Base-by-base conservation (phyloP, 1,140 invertebrate genomes). In the Bombus sibiricus region DNA sequence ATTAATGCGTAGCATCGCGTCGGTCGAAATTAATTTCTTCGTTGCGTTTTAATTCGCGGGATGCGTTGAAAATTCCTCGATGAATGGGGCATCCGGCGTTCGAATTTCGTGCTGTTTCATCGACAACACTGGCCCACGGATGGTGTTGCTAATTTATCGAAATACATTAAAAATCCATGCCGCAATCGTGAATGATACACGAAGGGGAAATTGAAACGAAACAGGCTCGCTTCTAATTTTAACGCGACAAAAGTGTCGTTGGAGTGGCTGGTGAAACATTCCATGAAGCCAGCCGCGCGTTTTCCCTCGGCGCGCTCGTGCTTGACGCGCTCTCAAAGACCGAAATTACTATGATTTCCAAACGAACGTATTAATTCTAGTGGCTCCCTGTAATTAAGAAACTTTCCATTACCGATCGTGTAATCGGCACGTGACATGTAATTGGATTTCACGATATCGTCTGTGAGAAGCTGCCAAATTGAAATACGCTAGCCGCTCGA, bases 321-420 rank as follows among this genome's bases (percentile, higher is more conserved):
- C 10, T 9, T 66, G 41, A 15, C 3, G n/a, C 37, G 25, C 47
- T 57, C 39, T 79, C 76, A 72, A 79, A 80, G 77, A 22, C 71
- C 79, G 43, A 81, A 84, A 81, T 85, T 81, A 81, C 83, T 81
- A 85, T 81, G 79, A 85, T 85, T 81, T 18, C 59, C 78, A 43
- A 22, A 79, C 34, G 84, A 81, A 68, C 71, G 79, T 75, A 75
- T 85, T 85, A 85, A 85, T 85, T 71, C 75, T 59, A 59, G 34
- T 43, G 32, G 32, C 43, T 75, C 62, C 59, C 69, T 85, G 22
- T 81, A 85, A 81, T 85, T 85, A 81, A 62, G 78, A 81, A 81
- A 75, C 84, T 81, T 75, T 85, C 84, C 84, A 81, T 75, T 81
- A 69, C 71, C 71, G 79, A 85, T 81, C 78, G 78, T 75, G 62